Conservation (phyloP, 2,113 vertebrate species). For the Eulemur macaco region DNA sequence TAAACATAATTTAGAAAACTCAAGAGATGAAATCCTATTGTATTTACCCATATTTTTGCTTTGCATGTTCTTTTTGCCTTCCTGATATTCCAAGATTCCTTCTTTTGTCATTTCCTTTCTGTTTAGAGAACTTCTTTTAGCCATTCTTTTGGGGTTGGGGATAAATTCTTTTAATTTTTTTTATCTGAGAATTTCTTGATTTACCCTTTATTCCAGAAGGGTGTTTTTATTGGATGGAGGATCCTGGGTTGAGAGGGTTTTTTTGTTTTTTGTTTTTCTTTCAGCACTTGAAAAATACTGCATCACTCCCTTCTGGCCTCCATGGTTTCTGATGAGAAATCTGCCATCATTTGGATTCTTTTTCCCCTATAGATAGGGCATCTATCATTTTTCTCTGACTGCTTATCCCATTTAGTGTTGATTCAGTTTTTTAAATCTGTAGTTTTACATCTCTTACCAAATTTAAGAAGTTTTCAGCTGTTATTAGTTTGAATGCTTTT, state of each 20-base stretch:
- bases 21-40: background rate
- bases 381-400: background rate
- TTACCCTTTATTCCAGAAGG: background rate
- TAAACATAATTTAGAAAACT: background rate
- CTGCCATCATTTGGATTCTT: background rate
- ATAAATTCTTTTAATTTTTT: background rate
- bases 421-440: background rate
- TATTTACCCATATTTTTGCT: background rate
- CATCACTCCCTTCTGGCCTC: too few relatives aligned
- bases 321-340: background rate
- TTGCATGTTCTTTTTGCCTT: background rate
- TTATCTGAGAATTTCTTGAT: background rate
- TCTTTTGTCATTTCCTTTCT: background rate
- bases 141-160: background rate
- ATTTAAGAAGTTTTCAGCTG: background rate
- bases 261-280: background rate
- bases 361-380: background rate
- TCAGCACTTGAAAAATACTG: background rate
- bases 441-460: background rate
- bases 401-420: background rate
- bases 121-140: background rate
- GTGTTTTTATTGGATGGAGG: background rate
- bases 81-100: background rate
- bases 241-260: background rate
- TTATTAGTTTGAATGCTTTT: background rate